These are phyloP conservation scores for Tenodera sinensis DNA, from an alignment of 2,888 invertebrate species.

Conservation along the genomic window DNA sequence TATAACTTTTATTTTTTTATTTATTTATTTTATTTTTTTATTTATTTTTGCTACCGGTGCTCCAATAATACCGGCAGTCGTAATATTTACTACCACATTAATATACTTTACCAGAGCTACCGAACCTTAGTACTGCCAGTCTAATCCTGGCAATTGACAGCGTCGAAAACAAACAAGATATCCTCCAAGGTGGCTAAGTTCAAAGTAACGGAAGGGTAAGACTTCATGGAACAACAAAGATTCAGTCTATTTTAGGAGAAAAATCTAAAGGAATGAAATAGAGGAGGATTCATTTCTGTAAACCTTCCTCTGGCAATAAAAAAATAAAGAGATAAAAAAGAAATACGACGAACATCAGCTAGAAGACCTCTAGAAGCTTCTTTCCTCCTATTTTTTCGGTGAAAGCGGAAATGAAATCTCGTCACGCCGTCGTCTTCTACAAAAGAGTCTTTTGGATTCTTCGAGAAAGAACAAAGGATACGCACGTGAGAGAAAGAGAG, in stretches of 20 bases:
- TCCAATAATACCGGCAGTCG: too few relatives aligned
- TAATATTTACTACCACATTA: too few relatives aligned
- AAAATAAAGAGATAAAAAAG: neutral
- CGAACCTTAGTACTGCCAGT: too few relatives aligned
- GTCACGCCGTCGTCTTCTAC: neutral
- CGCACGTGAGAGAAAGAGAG: too few relatives aligned
- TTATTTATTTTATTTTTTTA: too few relatives aligned
- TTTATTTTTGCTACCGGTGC: too few relatives aligned
- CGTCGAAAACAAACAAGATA: too few relatives aligned
- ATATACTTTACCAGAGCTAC: too few relatives aligned
- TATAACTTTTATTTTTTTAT: too few relatives aligned
- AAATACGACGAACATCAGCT: neutral
- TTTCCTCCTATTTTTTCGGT: neutral
- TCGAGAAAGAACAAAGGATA: neutral
- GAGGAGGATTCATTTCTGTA: neutral
- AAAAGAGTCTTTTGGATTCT: neutral
- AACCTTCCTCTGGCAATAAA: neutral
- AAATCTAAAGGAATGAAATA: neutral
- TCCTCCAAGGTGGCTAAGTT: too few relatives aligned
- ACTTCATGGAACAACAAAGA: neutral
- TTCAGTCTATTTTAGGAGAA: neutral
- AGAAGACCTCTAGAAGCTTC: neutral
- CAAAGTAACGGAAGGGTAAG: neutral
- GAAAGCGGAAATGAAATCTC: conserved; percentile 10
- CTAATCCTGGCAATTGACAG: too few relatives aligned